Evolutionary conservation across 2,888 invertebrate species (phyloP), one percentile per base, ranked within the genome.

Genomic region (Lucinisca nassula): DNA sequence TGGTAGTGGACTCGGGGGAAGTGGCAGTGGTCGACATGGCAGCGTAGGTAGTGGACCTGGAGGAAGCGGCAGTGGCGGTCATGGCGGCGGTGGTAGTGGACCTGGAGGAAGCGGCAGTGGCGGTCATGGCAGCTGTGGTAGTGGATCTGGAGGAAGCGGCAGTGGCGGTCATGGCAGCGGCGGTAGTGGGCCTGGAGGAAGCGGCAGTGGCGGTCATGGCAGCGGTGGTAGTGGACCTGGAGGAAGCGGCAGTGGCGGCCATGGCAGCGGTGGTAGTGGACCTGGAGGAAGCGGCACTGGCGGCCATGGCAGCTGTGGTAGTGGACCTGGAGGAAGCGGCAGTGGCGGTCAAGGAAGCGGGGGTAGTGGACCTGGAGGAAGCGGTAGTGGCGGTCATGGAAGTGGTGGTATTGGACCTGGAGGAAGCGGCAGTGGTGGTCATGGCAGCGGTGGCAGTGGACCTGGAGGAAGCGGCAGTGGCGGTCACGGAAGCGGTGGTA

Each of bases 181-280:
- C 35, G 27, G 67, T 67, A n/a, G 67, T 27, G 21, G 67, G 3
- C 3, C 27, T 30, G 21, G 67, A 27, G 35, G 67, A 10, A 61
- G 61, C 21, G 24, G 38, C 3, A 17, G 38, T n/a, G n/a, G 38
- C n/a, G 35, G 70, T 21, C 10, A 35, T 21, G 35, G 67, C 3
- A 12, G 35, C 4, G 35, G 67, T 35, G 81, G 90, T 30, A 89
- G 91, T 0, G 84, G 86, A n/a, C 70, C 72, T 6, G 35, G 35
- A 6, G 30, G 67, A 17, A 17, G 84, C 21, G 70, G 89, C 88
- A 35, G 82, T 88, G 0, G 67, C 73, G 79, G 40, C 81, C 12
- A 89, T 91, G 61, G 89, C 88, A 89, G 21, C 14, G 24, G 21
- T n/a, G 21, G 24, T n/a, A 55, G 24, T 12, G 55, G 21, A 45